Percentiles rank a stretch among this genome's conserved stretches.
phyloP scores from a whole-genome alignment of 2,797 vertebrate species.

The Alcedo quadribrachys region DNA sequence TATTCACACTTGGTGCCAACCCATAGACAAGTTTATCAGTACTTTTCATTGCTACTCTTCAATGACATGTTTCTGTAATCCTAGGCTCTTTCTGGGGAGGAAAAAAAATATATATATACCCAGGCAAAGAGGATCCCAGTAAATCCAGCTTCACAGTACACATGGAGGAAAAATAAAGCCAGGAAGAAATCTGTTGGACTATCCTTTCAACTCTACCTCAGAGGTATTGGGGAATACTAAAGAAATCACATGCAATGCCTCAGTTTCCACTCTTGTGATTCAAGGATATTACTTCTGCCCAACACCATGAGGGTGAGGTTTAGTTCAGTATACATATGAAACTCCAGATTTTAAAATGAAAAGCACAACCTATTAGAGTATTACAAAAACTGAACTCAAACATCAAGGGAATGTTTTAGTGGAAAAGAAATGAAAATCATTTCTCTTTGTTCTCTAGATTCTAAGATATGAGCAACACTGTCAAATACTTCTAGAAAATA shows the following conservation, averaged over 20 bases:
- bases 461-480: background rate
- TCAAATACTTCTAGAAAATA: slow-evolving; percentile 53
- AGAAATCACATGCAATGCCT: background rate
- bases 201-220: background rate
- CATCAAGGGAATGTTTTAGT: slow-evolving; percentile 20
- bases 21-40: background rate
- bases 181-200: background rate
- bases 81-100: background rate
- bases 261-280: background rate
- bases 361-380: background rate
- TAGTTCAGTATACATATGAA: background rate
- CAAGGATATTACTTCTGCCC: background rate
- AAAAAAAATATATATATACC: background rate
- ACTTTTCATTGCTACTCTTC: background rate
- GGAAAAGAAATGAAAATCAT: slow-evolving; percentile 38
- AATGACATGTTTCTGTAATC: background rate
- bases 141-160: background rate
- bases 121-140: background rate
- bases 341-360: background rate
- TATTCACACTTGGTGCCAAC: background rate
- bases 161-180: accelerated
- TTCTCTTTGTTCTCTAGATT: slow-evolving; percentile 45
- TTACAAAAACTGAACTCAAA: slow-evolving; percentile 39
- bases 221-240: background rate
- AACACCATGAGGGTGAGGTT: background rate